These are phyloP conservation scores for Peribatodes rhomboidaria DNA, from an alignment of 2,888 invertebrate genomes.

Conservation along the genomic window DNA sequence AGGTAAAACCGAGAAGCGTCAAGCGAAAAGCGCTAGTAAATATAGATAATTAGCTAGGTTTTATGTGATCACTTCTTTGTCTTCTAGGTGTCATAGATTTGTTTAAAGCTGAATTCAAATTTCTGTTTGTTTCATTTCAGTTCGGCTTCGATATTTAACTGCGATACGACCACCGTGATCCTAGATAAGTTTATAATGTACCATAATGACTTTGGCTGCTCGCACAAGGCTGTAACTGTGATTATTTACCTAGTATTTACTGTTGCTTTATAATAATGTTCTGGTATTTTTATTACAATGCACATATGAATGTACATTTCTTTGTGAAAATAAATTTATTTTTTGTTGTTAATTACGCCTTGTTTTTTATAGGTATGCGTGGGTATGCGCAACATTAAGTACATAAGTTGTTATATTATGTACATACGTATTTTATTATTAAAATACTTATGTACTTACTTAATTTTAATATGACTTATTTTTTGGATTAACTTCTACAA, in stretches of 20 bases:
- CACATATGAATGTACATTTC: not conserved
- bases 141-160: slow-evolving; percentile 68
- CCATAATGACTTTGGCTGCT: not conserved
- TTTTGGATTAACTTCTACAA: too few species aligned
- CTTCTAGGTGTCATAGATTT: too few species aligned
- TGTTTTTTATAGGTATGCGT: not conserved
- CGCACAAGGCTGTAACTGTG: not conserved
- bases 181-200: not conserved
- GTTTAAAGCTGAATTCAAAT: not conserved
- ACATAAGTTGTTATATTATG: too few species aligned
- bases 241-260: not conserved
- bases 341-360: not conserved
- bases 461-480: too few species aligned
- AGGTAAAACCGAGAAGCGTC: too few species aligned
- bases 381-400: too few species aligned
- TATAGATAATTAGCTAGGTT: too few species aligned
- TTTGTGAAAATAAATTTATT: not conserved
- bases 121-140: slow-evolving; percentile 58
- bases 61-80: too few species aligned
- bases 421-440: too few species aligned
- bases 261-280: slow-evolving; percentile 3
- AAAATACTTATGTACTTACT: too few species aligned
- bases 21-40: too few species aligned
- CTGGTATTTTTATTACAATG: slow-evolving; percentile 5
- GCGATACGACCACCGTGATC: not conserved